Evolutionary conservation across 2,113 vertebrate genomes (phyloP), one percentile per base, ranked within the genome.

Genomic region (Archilochus colubris): DNA sequence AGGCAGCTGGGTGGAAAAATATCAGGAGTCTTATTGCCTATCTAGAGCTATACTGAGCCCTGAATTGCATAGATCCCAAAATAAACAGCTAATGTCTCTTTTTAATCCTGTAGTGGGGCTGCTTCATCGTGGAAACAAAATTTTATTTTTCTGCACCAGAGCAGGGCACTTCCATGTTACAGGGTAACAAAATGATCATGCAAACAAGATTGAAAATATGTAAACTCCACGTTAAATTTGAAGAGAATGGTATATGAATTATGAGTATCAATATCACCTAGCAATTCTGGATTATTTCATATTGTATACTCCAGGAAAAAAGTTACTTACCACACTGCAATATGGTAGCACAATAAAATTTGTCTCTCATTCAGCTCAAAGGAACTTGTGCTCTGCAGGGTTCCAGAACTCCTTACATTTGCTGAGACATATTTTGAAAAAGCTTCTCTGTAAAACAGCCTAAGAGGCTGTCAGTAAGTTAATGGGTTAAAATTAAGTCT

Each of bases 401-500:
- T 67, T 18, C 33, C 53, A 84, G 38, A 89, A 57, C 31, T 82
- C 44, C 48, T 82, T 38, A 31, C 3, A 27, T 82, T 63, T 76
- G 12, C 36, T 63, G 31, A 67, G 36, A 27, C 28, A 8, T 36
- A n/a, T 67, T 89, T 86, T 61, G 48, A 81, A 51, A 70, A 86
- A 74, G 4, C 22, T 83, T 19, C 22, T 78, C 46, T 1, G 2
- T 27, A 23, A 28, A 77, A 81, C 4, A 0, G 0, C 25, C 17
- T 51, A n/a, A 54, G 9, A 51, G 22, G 28, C 21, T 12, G n/a
- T 53, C 12, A 54, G 2, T 79, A 61, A 61, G 48, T 59, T 31
- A 77, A 48, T 50, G 24, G n/a, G 1, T 48, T 40, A 8, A 75
- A 22, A 40, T 0, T 50, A 53, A 66, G 9, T 19, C 24, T 66